Evolutionary conservation across 2,888 invertebrate genomes (phyloP).

Genomic region (Melinopterus prodromus): DNA sequence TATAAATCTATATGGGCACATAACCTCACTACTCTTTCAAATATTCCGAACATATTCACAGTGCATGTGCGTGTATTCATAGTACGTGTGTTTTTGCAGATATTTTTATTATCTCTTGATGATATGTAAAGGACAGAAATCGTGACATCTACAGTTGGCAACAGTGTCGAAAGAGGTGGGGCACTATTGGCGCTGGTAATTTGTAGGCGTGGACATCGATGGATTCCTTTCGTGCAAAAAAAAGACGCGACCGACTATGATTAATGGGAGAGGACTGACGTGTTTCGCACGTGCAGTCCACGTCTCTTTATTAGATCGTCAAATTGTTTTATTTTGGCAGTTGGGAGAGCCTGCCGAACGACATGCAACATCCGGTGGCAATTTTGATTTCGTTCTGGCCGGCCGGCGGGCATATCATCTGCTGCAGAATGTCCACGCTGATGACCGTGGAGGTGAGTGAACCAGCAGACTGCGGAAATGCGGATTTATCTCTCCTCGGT

Average conservation of each 20-base stretch:
- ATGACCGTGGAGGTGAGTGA: neutral
- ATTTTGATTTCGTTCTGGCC: neutral
- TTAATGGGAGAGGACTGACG: neutral
- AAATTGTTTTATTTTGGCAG: slow-evolving; percentile 9
- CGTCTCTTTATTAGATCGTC: neutral
- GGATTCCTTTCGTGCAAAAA: neutral
- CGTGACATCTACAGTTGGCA: neutral
- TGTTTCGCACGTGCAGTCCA: neutral
- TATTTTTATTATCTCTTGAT: no score
- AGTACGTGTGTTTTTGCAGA: no score
- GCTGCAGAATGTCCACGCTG: neutral
- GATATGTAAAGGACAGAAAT: no score
- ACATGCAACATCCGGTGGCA: slow-evolving; percentile 22
- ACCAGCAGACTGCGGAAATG: neutral
- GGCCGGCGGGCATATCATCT: neutral
- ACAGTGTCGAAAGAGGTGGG: neutral
- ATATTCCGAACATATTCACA: no score
- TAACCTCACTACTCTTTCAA: no score
- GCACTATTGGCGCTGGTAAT: neutral
- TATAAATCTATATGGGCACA: no score
- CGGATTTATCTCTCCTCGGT: neutral
- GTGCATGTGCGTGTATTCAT: no score
- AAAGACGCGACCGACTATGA: neutral
- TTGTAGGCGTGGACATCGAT: neutral
- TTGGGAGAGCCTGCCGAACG: neutral